Base-by-base conservation (phyloP, 2,888 invertebrate species). In the Pachliopta kotzebuea region DNA sequence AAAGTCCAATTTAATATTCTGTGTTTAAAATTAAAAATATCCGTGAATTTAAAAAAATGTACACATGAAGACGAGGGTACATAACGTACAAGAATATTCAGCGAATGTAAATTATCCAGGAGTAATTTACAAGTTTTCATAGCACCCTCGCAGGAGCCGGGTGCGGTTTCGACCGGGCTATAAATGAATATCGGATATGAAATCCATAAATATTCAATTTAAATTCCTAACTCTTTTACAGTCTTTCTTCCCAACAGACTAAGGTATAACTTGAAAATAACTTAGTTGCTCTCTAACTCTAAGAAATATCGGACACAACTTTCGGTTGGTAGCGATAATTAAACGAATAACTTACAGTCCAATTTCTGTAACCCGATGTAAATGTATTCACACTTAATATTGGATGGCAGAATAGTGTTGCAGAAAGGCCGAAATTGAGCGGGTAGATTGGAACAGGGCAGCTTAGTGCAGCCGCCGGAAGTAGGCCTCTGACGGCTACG, bases 391-490 rank as follows among this genome's bases (percentile, higher is more conserved):
- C 72, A 71, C 67, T 70, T 72, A 75, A 71, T 69, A 76, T 76
- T 73, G 72, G 70, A 74, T 79, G 77, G 80, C 77, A 84, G 80
- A 86, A 84, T 79, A 70, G 82, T 76, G 77, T 70, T 81, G 80
- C 80, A 86, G 86, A 88, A 88, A 87, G 82, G 78, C 83, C 81
- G 76, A 88, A 89, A 90, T 89, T 81, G 89, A 85, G 86, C 87
- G 83, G 76, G 81, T 80, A 84, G 83, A 87, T 86, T 85, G 83
- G 81, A 86, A 83, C 83, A 86, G 78, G 84, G 80, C 78, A 84
- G 90, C 90, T 90, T 90, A 90, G 90, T 85, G 87, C 90, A 89
- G 81, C 82, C 82, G 85, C 86, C 89, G 90, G 91, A 91, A 91
- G 87, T 88, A 86, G 88, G 89, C 88, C 84, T 89, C 85, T 86